A percentile compares a stretch with the other conserved stretches of the same genome.
phyloP scores from a whole-genome alignment of 2,888 invertebrate species.

The Aphodius sticticus region DNA sequence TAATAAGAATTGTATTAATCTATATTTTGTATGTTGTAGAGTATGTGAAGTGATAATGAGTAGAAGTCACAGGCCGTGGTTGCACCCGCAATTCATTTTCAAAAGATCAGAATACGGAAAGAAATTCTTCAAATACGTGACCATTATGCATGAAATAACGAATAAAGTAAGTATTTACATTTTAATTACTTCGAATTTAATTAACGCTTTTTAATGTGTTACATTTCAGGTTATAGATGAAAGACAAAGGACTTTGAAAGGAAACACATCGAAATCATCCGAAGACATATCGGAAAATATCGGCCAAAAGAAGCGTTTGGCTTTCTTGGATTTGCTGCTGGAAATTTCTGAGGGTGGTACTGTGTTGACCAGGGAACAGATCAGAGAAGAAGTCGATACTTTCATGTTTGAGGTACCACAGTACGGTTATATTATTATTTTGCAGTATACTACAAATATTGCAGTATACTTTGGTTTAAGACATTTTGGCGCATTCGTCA shows the following conservation, averaged over 20 bases:
- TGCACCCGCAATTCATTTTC: constrained; percentile 30
- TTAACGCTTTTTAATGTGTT: too few species aligned
- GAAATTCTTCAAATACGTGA: constrained; percentile 14
- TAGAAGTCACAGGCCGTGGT: constrained; percentile 28
- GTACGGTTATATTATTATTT: not conserved
- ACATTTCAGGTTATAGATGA: constrained; percentile 13
- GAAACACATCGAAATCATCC: not conserved
- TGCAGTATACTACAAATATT: too few species aligned
- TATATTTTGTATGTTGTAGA: constrained; percentile 13
- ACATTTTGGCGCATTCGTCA: too few species aligned
- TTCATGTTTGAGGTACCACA: constrained; percentile 52
- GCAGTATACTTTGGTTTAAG: too few species aligned
- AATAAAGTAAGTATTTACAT: constrained; percentile 10
- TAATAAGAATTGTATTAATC: not conserved
- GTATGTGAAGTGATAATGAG: constrained; percentile 22
- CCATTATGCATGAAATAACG: constrained; percentile 23
- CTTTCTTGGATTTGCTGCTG: constrained; percentile 50
- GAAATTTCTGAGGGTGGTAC: constrained; percentile 44
- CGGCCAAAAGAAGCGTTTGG: constrained; percentile 45
- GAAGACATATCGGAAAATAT: constrained; percentile 15
- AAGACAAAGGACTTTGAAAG: constrained; percentile 21
- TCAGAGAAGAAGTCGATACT: constrained; percentile 53
- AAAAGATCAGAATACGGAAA: constrained; percentile 23
- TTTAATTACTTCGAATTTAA: not conserved
- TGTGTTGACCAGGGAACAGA: constrained; percentile 46